These are phyloP conservation scores for Talpa occidentalis DNA, from an alignment of 2,113 vertebrate species.

Conservation along the genomic window DNA sequence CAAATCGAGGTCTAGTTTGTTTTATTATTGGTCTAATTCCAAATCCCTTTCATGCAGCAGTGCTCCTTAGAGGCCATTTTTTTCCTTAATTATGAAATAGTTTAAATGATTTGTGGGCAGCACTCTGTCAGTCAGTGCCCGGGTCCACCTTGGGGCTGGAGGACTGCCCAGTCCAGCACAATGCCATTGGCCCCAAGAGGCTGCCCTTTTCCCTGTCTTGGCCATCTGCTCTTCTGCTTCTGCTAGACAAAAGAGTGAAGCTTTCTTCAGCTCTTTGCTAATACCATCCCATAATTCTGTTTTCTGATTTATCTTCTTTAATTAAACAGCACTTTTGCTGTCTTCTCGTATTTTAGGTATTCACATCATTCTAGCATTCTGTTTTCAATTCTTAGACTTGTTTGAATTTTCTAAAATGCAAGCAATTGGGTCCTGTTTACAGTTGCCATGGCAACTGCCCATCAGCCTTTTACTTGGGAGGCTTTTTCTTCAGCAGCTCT, in stretches of 20 bases:
- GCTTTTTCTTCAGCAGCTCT: slow-evolving; percentile 71
- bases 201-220: slow-evolving; percentile 67
- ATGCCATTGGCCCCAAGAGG: slow-evolving; percentile 63
- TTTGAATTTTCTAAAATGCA: slow-evolving; percentile 74
- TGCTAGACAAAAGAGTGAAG: slow-evolving; percentile 30
- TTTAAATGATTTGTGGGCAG: neutral
- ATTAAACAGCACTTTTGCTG: neutral
- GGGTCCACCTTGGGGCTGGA: slow-evolving; percentile 76
- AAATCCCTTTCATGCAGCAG: neutral
- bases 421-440: slow-evolving; percentile 64
- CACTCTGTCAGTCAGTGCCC: slow-evolving; percentile 67
- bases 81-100: neutral
- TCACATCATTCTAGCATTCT: slow-evolving; percentile 39
- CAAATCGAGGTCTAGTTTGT: neutral
- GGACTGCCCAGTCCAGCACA: slow-evolving; percentile 77
- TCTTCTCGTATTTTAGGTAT: slow-evolving; percentile 38
- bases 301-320: slow-evolving; percentile 61
- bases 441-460: slow-evolving; percentile 83
- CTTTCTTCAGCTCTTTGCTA: slow-evolving; percentile 11
- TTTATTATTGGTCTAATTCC: neutral
- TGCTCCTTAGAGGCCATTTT: neutral
- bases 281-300: neutral
- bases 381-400: slow-evolving; percentile 51
- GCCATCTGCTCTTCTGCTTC: slow-evolving; percentile 70
- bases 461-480: slow-evolving; percentile 64